Evolutionary conservation across 2,113 vertebrate species (phyloP).

Genomic region (Esox niger): DNA sequence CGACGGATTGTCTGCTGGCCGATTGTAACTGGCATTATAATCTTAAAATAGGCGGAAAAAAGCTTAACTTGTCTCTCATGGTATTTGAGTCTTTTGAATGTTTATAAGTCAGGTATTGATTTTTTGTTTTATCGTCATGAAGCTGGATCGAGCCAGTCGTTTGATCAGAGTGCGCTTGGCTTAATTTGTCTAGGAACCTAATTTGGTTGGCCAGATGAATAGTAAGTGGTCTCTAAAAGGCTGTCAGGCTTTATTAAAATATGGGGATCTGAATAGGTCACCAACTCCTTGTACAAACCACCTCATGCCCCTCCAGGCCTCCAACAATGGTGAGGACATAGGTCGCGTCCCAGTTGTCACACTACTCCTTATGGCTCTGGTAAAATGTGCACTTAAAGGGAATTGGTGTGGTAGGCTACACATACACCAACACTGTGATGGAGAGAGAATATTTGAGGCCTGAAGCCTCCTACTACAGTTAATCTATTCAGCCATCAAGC

Average conservation of each 20-base stretch:
- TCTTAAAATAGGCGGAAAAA: background rate
- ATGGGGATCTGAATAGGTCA: constrained; percentile 67
- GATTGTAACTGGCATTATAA: constrained; percentile 32
- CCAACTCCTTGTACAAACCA: background rate
- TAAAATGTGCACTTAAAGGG: background rate
- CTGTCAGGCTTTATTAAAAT: constrained; percentile 67
- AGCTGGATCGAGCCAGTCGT: constrained; percentile 49
- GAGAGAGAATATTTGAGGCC: constrained; percentile 13
- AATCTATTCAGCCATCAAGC: background rate
- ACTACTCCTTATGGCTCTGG: too few species aligned
- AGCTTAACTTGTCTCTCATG: background rate
- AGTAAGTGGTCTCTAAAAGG: constrained; percentile 67
- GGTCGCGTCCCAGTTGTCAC: too few species aligned
- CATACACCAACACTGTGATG: constrained; percentile 4
- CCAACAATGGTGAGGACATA: background rate
- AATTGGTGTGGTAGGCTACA: background rate
- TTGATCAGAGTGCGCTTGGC: constrained; percentile 49
- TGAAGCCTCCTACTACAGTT: constrained; percentile 3
- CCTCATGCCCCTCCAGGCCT: constrained; percentile 2
- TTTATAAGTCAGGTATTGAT: constrained; percentile 56
- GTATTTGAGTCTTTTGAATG: constrained; percentile 14
- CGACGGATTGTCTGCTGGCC: constrained; percentile 10
- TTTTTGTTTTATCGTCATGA: constrained; percentile 32
- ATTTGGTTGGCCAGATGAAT: constrained; percentile 63
- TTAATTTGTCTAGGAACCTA: constrained; percentile 47